Base-by-base conservation (phyloP, 2,888 invertebrate genomes). In the Corythucha ciliata region DNA sequence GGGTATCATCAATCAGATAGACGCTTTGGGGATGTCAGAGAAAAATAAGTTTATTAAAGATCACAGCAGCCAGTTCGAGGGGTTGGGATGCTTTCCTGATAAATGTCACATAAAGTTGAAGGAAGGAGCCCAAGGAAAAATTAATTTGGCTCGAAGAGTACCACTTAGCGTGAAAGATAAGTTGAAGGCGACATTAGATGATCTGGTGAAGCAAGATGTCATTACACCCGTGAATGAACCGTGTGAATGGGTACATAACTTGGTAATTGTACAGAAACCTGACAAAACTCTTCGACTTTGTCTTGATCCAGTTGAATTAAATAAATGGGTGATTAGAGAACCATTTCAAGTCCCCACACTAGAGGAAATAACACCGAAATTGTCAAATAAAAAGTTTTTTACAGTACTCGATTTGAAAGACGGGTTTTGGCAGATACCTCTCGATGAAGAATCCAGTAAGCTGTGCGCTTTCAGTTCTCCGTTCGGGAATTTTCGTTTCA, bases 241-340 rank as follows among this genome's bases (percentile, higher is more conserved):
- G 2, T 45, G 52, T 24, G 56, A 54, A 24, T 59, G 57, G 60
- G 50, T 56, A 3, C 57, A 50, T 55, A 61, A 60, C 53, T 34
- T 62, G 6, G 61, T 63, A 2, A 57, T 62, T 20, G 60, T 61
- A 12, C 60, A 62, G 47, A 63, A 63, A 49, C 57, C 58, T 21
- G 55, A 63, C 54, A 54, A 52, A 12, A 53, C 53, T 7, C 18
- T 63, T 10, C 32, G 63, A 14, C 25, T 64, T 10, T 64, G 64
- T 51, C 40, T 64, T 27, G 62, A 63, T 39, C 62, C 64, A 6
- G 48, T 53, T 24, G 58, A 61, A 36, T 49, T 58, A 39, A 63
- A 60, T 50, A 58, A 59, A 53, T 40, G 47, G 32, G 46, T 60
- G 37, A 44, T 52, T 45, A 34, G 57, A 48, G 48, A 60, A 51